Base-by-base conservation (phyloP, 2,888 invertebrate genomes). In the Sphinx pinastri region DNA sequence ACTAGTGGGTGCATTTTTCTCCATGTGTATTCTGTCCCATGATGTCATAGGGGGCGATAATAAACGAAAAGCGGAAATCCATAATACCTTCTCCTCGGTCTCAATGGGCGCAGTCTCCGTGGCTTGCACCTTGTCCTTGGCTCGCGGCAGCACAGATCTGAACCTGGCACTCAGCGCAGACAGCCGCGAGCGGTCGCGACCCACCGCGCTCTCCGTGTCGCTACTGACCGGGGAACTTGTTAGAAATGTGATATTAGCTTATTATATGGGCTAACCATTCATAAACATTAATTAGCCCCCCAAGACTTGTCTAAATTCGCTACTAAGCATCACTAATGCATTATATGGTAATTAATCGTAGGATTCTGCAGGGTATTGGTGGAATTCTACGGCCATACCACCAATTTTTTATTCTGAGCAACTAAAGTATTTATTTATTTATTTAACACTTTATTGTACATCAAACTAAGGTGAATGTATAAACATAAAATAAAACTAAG, bases 191-290 rank as follows among this genome's bases (percentile, higher is more conserved):
- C 89, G 80, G 79, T 82, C 83, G 72, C 84, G 82, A 2, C 88
- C 94, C 8, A 87, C 93, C 6, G 94, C 94, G 71, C 94, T 94
- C 84, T 94, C 94, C 66, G 94, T 94, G 92, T 94, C 94, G 81
- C 94, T 94, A 91, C 94, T 94, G 84, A 83, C 89, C 80, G 73
- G 77, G 63, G 45, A 66, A 49, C 75, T 67, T 67, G 71, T 69
- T 70, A 71, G 71, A 49, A 57, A 52, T 38, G 25, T 25, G 5
- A 38, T 4, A 38, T 38, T 38, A 8, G 38, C 2, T 38, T 38
- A 38, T 38, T 38, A 38, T 38, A 38, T 5, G 5, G 38, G 0
- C 6, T 38, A 38, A 38, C 6, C 5, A 38, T 5, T 38, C 38
- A 38, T 8, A 38, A 38, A 4, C 12, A 51, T 51, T 14, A 1